Base-by-base conservation (phyloP, 2,797 vertebrate genomes). In the Pangasius sanitwongsei region DNA sequence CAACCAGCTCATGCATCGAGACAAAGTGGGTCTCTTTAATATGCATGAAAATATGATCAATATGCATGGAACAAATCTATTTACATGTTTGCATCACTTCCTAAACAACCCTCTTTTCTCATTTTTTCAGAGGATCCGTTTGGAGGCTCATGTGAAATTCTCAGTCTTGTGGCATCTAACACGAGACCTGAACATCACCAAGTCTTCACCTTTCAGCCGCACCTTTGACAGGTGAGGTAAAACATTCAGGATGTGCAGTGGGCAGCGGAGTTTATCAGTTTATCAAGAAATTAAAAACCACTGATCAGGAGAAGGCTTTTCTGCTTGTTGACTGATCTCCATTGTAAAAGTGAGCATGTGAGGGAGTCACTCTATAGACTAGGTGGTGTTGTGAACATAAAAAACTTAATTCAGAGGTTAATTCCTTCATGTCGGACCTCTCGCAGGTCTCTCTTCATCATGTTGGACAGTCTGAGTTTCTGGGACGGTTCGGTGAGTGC, bases 161-260 rank as follows among this genome's bases (percentile, higher is more conserved):
- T 97, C 98, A 50, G 97, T 99, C 70, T 96, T 99, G 44, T 99
- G 99, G 99, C 99, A 99, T 94, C 96, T 99, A 84, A 99, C 99
- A 61, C 96, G 98, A 92, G 98, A 99, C 92, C 94, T 99, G 88
- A 99, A 99, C 93, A 97, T 98, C 94, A 99, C 97, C 92, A 99
- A 99, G 92, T 97, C 98, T 0, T 98, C 98, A 89, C 98, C 98
- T 84, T 99, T 98, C 92, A 98, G 97, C 91, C 98, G 98, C 89
- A 99, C 98, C 18, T 99, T 99, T 95, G 99, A 99, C 97, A 97
- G 99, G 99, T 99, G 92, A 86, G 96, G 95, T 88, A 74, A 3
- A 89, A 48, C 84, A 20, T 87, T 37, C 61, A 44, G 57, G 80
- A 53, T 1, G 1, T 82, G 34, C 20, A 37, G 34, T 44, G 15